These are phyloP conservation scores for Gorsachius magnificus DNA, from an alignment of 2,797 vertebrate genomes.

Conservation along the genomic window DNA sequence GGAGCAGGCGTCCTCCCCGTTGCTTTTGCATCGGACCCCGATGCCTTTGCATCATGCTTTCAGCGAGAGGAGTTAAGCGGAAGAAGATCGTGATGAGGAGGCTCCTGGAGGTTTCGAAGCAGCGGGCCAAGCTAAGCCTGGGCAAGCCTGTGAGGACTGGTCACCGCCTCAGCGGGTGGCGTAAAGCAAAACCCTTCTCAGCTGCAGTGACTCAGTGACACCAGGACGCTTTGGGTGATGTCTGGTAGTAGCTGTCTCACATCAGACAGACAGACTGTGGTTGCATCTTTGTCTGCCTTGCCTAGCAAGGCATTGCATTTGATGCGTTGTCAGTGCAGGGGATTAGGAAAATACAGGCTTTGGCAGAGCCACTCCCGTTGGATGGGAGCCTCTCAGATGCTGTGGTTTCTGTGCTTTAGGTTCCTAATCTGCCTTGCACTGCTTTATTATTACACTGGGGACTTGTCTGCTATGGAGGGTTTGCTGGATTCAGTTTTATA, in stretches of 20 bases:
- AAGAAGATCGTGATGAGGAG: background rate
- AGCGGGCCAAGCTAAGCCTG: background rate
- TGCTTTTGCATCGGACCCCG: background rate
- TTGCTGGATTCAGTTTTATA: conserved; percentile 11
- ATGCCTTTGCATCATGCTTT: background rate
- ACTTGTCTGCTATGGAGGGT: conserved; percentile 3
- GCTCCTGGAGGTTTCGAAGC: background rate
- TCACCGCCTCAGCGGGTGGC: background rate
- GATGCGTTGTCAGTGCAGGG: background rate
- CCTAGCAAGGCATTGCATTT: background rate
- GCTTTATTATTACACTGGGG: conserved; percentile 22
- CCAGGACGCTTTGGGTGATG: background rate
- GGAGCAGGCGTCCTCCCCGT: background rate
- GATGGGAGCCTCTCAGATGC: conserved; percentile 16
- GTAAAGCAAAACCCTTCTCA: background rate
- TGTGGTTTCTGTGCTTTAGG: conserved; percentile 31
- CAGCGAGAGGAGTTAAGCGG: background rate
- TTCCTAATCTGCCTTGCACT: background rate
- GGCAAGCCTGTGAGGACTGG: background rate
- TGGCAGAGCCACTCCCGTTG: background rate
- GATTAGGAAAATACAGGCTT: background rate
- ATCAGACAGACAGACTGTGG: background rate
- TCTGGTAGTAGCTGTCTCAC: background rate
- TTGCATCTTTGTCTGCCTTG: conserved; percentile 15
- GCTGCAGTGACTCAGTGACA: background rate